These are phyloP conservation scores for Piezodorus guildinii DNA, from an alignment of 1,140 invertebrate genomes.

Conservation along the genomic window DNA sequence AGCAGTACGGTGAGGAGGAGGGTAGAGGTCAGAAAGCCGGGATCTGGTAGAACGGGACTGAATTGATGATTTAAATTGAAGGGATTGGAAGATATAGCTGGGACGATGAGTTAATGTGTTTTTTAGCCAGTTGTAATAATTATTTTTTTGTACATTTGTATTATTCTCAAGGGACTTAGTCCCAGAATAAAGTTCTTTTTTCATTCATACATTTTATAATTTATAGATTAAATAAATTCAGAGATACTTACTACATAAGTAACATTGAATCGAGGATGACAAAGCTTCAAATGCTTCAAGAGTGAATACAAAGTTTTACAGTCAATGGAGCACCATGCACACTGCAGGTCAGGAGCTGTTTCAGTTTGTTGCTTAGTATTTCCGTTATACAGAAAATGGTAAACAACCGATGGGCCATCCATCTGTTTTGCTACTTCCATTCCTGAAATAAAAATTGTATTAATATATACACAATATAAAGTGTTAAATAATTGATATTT, in stretches of 20 bases:
- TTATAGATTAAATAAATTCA: too few species aligned
- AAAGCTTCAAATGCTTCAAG: constrained; percentile 84
- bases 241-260: constrained; percentile 64
- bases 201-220: too few species aligned
- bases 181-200: too few species aligned
- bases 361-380: constrained; percentile 90
- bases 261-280: constrained; percentile 87
- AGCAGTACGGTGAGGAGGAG: too few species aligned
- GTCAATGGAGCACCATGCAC: constrained; percentile 89
- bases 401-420: constrained; percentile 51
- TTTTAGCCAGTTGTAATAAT: too few species aligned
- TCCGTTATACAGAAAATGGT: constrained; percentile 93
- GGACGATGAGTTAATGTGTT: too few species aligned
- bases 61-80: too few species aligned
- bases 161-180: too few species aligned
- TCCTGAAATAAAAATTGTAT: not conserved
- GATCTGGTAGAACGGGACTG: too few species aligned
- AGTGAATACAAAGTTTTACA: constrained; percentile 78
- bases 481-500: not conserved
- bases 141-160: too few species aligned
- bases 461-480: not conserved
- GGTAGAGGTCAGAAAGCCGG: too few species aligned
- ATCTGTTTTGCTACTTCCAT: not conserved
- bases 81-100: too few species aligned
- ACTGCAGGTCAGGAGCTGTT: constrained; percentile 79